Percentiles rank a stretch among this genome's conserved stretches.
Evolutionary conservation across 2,113 vertebrate genomes (phyloP).

Genomic region (Mormoops blainvillei): DNA sequence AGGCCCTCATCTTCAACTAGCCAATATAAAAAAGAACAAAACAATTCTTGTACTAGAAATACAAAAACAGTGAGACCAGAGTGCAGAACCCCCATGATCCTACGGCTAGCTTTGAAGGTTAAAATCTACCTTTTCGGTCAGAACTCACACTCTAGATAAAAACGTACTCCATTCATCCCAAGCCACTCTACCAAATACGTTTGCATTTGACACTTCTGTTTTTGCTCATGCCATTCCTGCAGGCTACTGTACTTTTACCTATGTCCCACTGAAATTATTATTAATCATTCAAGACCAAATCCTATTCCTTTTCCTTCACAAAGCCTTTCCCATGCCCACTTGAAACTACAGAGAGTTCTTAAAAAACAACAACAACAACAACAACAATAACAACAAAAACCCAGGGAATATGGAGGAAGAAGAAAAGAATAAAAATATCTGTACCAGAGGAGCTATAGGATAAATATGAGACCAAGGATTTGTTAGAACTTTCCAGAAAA

Average conservation of each 20-base stretch:
- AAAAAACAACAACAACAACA: too few species aligned
- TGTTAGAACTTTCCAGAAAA: slow-evolving; percentile 6
- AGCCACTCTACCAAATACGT: background rate
- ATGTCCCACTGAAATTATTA: background rate
- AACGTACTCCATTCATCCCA: background rate
- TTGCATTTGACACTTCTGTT: background rate
- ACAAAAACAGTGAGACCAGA: background rate
- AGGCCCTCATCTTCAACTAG: background rate
- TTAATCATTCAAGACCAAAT: background rate
- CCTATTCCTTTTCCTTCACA: background rate
- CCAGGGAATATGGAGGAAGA: background rate
- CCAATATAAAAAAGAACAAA: background rate
- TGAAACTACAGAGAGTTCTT: background rate
- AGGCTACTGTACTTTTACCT: background rate
- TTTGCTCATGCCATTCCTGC: background rate
- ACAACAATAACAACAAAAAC: too few species aligned
- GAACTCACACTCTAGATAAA: background rate
- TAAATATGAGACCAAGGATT: background rate
- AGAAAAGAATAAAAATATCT: background rate
- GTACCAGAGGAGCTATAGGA: background rate
- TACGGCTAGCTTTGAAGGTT: background rate
- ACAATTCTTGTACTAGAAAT: background rate
- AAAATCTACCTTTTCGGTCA: background rate
- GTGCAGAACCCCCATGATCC: background rate
- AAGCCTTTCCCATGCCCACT: background rate